phyloP scores from a whole-genome alignment of 2,113 vertebrate genomes.

The Eira barbara region DNA sequence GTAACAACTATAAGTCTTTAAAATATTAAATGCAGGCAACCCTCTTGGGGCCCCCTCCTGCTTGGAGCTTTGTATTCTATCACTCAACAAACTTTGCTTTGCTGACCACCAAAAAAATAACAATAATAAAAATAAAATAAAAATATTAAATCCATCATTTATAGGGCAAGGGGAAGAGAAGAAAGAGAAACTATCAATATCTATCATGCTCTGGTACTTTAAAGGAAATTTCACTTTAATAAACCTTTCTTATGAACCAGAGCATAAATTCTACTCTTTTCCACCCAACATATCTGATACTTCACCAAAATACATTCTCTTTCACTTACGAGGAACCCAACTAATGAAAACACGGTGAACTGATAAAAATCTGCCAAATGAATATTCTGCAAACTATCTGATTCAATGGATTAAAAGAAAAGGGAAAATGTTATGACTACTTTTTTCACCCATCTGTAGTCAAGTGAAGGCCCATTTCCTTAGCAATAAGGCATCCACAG shows the following conservation, averaged over 20 bases:
- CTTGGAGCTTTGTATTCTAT: too few species aligned
- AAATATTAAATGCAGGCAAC: background rate
- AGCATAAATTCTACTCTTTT: background rate
- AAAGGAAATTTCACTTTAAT: background rate
- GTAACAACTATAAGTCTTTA: background rate
- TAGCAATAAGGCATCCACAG: background rate
- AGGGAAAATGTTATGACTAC: background rate
- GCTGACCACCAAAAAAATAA: too few species aligned
- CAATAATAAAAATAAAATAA: too few species aligned
- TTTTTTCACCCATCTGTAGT: background rate
- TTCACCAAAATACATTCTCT: background rate
- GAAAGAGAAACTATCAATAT: background rate
- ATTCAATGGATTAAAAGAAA: background rate
- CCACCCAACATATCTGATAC: background rate
- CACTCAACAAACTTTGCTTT: too few species aligned
- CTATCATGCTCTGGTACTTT: background rate
- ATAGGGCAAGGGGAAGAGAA: background rate
- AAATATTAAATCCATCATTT: background rate
- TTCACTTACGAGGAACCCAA: background rate
- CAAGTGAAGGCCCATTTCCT: background rate
- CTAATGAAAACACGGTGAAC: background rate
- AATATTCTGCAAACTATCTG: background rate
- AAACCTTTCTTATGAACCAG: background rate
- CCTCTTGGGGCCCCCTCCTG: too few species aligned
- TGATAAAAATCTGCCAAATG: background rate